Conservation (phyloP, 1,140 invertebrate genomes). For the Meloidogyne floridensis region DNA sequence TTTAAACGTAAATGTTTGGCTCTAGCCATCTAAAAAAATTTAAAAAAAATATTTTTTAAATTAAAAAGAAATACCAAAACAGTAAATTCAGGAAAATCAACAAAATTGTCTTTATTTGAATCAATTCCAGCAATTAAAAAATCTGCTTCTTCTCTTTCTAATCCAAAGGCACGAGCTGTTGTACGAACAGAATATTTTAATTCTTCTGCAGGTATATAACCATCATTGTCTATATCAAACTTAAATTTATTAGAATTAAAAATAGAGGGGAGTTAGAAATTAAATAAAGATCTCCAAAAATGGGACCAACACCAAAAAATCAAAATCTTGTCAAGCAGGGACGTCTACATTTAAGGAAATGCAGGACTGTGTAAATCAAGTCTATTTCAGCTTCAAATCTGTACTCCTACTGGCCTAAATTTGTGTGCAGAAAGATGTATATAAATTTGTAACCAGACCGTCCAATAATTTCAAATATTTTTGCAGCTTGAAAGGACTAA, state of each 20-base stretch:
- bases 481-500: no score
- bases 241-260: conserved; percentile 22
- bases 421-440: no score
- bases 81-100: conserved; percentile 53
- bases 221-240: conserved; percentile 51
- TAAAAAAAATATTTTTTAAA: neutral
- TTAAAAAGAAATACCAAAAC: conserved; percentile 31
- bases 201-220: conserved; percentile 35
- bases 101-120: conserved; percentile 40
- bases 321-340: no score
- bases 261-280: neutral
- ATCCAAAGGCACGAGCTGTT: conserved; percentile 34
- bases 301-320: no score
- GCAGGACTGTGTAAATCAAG: no score
- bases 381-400: no score
- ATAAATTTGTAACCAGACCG: no score
- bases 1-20: conserved; percentile 43
- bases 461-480: no score
- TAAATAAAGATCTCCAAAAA: no score
- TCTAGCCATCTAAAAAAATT: conserved; percentile 43
- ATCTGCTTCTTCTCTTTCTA: conserved; percentile 38
- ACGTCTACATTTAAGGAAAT: no score
- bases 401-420: no score
- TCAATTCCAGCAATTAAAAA: conserved; percentile 40
- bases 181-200: conserved; percentile 36